Conservation (phyloP, 92 coral and sea anemone species). For the Muricea muricata region DNA sequence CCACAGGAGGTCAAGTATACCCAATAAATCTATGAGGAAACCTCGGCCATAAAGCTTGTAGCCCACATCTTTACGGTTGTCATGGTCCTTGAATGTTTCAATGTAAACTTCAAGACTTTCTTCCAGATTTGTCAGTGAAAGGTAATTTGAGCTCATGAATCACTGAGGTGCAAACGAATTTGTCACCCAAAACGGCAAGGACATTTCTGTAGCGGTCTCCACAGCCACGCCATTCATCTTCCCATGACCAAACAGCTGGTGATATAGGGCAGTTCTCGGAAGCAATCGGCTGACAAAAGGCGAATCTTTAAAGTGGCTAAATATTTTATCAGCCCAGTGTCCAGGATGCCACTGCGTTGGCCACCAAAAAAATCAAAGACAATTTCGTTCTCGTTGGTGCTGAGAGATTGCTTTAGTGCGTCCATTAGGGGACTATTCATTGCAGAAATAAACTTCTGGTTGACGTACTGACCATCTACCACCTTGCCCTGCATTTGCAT, state of each 20-base stretch:
- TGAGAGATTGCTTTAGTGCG: no score
- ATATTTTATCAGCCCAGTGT: no score
- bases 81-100: conserved; percentile 11
- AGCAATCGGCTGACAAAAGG: background rate
- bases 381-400: no score
- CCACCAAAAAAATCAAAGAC: no score
- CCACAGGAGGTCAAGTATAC: background rate
- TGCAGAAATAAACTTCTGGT: no score
- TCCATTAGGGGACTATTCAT: no score
- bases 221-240: conserved; percentile 20
- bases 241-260: background rate
- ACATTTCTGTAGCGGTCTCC: background rate
- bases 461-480: no score
- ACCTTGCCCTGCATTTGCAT: no score
- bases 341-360: no score
- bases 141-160: conserved; percentile 10
- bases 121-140: background rate
- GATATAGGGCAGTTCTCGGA: background rate
- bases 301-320: no score
- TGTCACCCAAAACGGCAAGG: background rate
- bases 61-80: background rate
- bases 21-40: background rate
- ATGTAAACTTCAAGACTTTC: background rate
- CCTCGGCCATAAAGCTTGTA: background rate
- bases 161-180: background rate